Evolutionary conservation across 1,140 invertebrate species (phyloP).

Genomic region (Zaprionus inermis): DNA sequence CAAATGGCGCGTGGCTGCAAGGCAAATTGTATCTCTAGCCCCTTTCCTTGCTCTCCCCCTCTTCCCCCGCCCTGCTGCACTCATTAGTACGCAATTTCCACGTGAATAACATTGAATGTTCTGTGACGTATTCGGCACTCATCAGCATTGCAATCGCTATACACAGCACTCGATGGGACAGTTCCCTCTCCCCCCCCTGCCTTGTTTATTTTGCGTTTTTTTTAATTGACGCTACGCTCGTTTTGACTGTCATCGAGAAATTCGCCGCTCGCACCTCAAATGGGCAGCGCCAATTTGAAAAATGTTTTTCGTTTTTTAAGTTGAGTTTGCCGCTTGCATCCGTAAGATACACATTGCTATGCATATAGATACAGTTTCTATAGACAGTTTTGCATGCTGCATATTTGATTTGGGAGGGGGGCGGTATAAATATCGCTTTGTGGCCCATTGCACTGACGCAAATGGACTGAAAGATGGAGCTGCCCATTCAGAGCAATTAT

Average conservation of each 20-base stretch:
- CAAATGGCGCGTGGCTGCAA: constrained; percentile 74
- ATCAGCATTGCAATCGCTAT: constrained; percentile 53
- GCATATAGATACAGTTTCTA: neutral
- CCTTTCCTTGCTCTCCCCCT: neutral
- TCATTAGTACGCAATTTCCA: constrained; percentile 75
- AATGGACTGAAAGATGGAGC: constrained; percentile 57
- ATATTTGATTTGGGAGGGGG: constrained; percentile 17
- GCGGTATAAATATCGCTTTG: neutral
- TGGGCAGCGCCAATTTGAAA: constrained; percentile 27
- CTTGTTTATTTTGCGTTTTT: constrained; percentile 53
- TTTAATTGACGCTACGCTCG: constrained; percentile 76
- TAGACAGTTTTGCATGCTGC: constrained; percentile 36
- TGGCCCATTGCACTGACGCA: constrained; percentile 35
- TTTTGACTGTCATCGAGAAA: constrained; percentile 72
- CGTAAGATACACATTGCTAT: constrained; percentile 1
- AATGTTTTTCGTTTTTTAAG: constrained; percentile 10
- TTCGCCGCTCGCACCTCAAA: constrained; percentile 39
- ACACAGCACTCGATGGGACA: constrained; percentile 44
- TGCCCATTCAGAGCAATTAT: constrained; percentile 57
- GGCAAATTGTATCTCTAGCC: constrained; percentile 48
- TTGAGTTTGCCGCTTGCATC: constrained; percentile 18
- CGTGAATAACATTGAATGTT: constrained; percentile 73
- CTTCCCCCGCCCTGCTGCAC: constrained; percentile 10
- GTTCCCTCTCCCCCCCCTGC: neutral
- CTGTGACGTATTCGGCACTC: constrained; percentile 69